These are phyloP conservation scores for Cyphomyrmex costatus DNA, from an alignment of 1,140 invertebrate species.

Conservation along the genomic window DNA sequence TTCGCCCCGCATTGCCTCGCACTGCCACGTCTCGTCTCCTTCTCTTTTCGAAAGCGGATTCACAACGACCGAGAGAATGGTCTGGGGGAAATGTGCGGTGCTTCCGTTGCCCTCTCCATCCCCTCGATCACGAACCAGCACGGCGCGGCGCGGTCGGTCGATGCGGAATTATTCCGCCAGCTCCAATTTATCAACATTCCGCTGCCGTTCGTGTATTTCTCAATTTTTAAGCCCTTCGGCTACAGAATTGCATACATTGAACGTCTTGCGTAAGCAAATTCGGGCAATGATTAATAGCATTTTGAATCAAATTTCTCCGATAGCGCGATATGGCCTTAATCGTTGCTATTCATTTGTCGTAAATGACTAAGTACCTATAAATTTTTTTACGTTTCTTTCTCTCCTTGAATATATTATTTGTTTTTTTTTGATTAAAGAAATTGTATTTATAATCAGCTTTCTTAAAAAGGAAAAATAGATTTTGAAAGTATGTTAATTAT, in stretches of 20 bases:
- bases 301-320: slow-evolving; percentile 40
- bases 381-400: not conserved
- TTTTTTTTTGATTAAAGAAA: not conserved
- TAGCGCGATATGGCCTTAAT: slow-evolving; percentile 34
- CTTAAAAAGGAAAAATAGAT: not conserved
- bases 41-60: slow-evolving; percentile 71
- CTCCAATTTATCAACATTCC: slow-evolving; percentile 49
- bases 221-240: slow-evolving; percentile 25
- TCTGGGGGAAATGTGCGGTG: slow-evolving; percentile 55
- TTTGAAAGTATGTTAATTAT: not conserved
- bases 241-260: not conserved
- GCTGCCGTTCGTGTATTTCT: slow-evolving; percentile 21
- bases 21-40: slow-evolving; percentile 72
- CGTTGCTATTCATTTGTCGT: slow-evolving; percentile 21
- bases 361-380: slow-evolving; percentile 7
- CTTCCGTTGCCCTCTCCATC: slow-evolving; percentile 63
- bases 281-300: slow-evolving; percentile 32
- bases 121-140: slow-evolving; percentile 15
- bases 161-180: slow-evolving; percentile 38
- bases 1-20: slow-evolving; percentile 67
- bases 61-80: slow-evolving; percentile 36
- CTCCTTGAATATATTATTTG: not conserved
- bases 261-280: slow-evolving; percentile 36
- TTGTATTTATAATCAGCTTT: not conserved
- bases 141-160: slow-evolving; percentile 12